Evolutionary conservation across 2,888 invertebrate species (phyloP).

Genomic region (Dusona sp.): DNA sequence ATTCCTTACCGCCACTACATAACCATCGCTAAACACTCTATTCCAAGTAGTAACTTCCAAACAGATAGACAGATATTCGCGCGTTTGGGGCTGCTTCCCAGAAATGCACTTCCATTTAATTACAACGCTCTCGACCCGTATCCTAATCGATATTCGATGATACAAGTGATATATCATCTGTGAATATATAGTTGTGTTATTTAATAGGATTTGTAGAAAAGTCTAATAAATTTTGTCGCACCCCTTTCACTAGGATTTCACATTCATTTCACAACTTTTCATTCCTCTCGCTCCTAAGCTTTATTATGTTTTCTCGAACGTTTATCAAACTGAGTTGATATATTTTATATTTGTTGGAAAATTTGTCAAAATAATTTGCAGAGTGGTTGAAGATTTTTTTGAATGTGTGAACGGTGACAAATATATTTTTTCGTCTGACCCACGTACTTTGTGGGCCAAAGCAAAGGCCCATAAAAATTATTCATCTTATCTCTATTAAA

Average conservation of each 20-base stretch:
- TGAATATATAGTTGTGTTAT: not conserved
- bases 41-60: conserved; percentile 56
- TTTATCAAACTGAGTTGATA: not conserved
- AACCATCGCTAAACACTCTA: conserved; percentile 35
- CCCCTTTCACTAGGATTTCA: no score
- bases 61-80: conserved; percentile 49
- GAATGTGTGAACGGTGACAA: not conserved
- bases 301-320: not conserved
- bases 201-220: not conserved
- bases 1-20: conserved; percentile 22
- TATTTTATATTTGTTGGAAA: not conserved
- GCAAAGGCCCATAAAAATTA: no score
- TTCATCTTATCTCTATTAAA: not conserved
- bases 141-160: conserved; percentile 59
- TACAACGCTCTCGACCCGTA: conserved; percentile 55
- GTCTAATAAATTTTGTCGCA: conserved; percentile 7
- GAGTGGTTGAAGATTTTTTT: not conserved
- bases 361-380: not conserved
- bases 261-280: not conserved
- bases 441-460: not conserved
- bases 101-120: conserved; percentile 66
- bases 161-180: conserved; percentile 30
- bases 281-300: not conserved
- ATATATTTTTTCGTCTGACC: not conserved
- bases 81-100: conserved; percentile 8